Evolutionary conservation across 2,888 invertebrate genomes (phyloP).

Genomic region (Pocota personata): DNA sequence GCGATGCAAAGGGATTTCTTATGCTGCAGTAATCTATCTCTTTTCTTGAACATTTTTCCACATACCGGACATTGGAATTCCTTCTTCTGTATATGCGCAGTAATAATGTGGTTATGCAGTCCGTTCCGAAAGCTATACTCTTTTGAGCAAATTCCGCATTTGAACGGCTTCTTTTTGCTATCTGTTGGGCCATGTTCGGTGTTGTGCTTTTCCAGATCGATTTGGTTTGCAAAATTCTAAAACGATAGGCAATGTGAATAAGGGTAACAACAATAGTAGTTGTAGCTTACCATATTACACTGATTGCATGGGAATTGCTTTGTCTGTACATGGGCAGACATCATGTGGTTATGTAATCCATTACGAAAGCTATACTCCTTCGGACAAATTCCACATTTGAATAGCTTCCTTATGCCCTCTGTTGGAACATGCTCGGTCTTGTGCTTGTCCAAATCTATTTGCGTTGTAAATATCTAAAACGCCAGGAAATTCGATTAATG

Average conservation of each 20-base stretch:
- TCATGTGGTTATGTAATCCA: too few relatives aligned
- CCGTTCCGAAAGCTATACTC: constrained; percentile 19
- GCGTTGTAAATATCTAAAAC: too few relatives aligned
- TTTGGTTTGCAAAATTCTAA: background rate
- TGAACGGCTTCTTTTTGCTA: background rate
- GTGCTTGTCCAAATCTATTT: too few relatives aligned
- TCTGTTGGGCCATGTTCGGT: background rate
- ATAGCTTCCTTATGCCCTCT: too few relatives aligned
- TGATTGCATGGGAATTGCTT: background rate
- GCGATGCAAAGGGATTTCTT: background rate
- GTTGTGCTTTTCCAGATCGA: background rate
- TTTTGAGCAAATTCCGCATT: background rate
- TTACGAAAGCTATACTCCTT: too few relatives aligned
- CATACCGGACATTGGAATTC: background rate
- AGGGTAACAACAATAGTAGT: background rate
- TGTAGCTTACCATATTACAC: background rate
- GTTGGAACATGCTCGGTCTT: too few relatives aligned
- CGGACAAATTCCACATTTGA: too few relatives aligned
- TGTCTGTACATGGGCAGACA: too few relatives aligned
- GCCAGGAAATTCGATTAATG: too few relatives aligned
- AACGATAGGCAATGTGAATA: background rate
- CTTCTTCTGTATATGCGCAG: background rate
- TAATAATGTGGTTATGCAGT: background rate
- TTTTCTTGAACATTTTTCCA: background rate
- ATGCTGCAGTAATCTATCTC: background rate